A percentile compares a stretch with the other conserved stretches of the same genome.
These are phyloP conservation scores for Centropus unirufus DNA, from an alignment of 2,113 vertebrate genomes.

Conservation along the genomic window DNA sequence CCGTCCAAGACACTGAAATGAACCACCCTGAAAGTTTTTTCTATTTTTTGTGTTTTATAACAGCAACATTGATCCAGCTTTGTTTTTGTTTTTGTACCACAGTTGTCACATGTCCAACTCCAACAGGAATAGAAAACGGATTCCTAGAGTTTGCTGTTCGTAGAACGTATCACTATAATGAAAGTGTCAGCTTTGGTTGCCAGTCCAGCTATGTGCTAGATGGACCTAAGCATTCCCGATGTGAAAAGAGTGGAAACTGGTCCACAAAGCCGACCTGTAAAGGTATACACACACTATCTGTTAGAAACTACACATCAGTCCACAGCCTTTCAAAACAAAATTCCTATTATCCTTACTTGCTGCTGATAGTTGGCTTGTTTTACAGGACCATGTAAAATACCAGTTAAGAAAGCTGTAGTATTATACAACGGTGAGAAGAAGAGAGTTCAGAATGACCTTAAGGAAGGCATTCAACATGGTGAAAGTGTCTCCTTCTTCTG, in stretches of 20 bases:
- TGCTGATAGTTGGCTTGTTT: neutral
- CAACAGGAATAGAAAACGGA: constrained; percentile 82
- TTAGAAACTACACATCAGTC: neutral
- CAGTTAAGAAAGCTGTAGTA: constrained; percentile 84
- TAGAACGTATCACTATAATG: constrained; percentile 79
- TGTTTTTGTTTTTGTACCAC: neutral
- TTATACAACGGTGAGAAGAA: constrained; percentile 80
- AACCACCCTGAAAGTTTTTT: neutral
- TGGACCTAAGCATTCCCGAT: constrained; percentile 78
- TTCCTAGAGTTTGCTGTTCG: constrained; percentile 83
- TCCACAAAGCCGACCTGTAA: constrained; percentile 83
- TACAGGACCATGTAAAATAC: constrained; percentile 85
- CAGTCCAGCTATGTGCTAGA: constrained; percentile 78
- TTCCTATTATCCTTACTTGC: neutral
- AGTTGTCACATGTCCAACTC: constrained; percentile 86
- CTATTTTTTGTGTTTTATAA: neutral
- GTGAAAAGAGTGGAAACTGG: constrained; percentile 86
- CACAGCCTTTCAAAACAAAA: neutral
- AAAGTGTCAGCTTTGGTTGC: constrained; percentile 86
- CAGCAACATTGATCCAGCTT: neutral
- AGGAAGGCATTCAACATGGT: constrained; percentile 81
- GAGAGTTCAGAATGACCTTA: constrained; percentile 80
- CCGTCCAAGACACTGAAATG: neutral
- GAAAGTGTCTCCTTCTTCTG: constrained; percentile 87
- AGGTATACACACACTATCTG: constrained; percentile 62